phyloP scores from a whole-genome alignment of 2,113 vertebrate species.

The Alligator sinensis region DNA sequence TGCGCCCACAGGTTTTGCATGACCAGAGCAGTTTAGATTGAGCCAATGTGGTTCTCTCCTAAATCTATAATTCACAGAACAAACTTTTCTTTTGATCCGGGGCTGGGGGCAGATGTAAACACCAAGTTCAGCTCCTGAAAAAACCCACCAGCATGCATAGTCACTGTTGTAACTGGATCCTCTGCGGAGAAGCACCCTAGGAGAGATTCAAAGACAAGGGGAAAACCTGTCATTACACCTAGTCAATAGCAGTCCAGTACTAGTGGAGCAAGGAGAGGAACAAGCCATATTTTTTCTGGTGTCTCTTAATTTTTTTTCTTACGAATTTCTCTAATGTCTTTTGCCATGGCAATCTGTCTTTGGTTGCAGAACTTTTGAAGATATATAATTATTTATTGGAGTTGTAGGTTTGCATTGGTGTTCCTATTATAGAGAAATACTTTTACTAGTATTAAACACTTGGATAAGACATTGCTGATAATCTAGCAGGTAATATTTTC shows the following conservation, averaged over 20 bases:
- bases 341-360: background rate
- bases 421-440: background rate
- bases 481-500: background rate
- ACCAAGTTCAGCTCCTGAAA: too few relatives aligned
- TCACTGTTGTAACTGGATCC: too few relatives aligned
- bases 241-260: background rate
- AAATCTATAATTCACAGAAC: too few relatives aligned
- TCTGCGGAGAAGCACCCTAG: background rate
- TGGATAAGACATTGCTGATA: background rate
- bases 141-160: too few relatives aligned
- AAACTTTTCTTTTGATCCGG: too few relatives aligned
- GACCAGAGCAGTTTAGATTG: too few relatives aligned
- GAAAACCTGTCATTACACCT: background rate
- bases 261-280: background rate
- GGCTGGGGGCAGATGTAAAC: too few relatives aligned
- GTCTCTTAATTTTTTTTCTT: background rate
- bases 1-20: too few relatives aligned
- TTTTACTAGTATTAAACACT: background rate
- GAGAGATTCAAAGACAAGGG: background rate
- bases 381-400: background rate
- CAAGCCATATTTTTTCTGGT: background rate
- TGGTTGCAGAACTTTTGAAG: background rate
- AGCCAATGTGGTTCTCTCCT: too few relatives aligned
- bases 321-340: background rate
- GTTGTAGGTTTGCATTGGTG: background rate